Evolutionary conservation across 2,888 invertebrate genomes (phyloP).

Genomic region (Pseudoips prasinana): DNA sequence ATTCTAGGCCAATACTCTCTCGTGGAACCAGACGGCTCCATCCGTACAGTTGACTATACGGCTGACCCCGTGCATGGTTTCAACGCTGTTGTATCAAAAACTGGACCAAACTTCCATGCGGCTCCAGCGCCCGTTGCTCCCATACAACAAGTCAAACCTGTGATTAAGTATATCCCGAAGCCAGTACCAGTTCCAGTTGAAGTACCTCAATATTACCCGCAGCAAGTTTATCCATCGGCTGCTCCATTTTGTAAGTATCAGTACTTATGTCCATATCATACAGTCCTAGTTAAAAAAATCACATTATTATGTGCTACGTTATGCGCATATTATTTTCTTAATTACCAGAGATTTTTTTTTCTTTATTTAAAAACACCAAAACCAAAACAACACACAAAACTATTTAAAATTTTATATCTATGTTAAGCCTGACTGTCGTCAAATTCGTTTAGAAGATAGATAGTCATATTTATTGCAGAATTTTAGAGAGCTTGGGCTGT

Average conservation of each 20-base stretch:
- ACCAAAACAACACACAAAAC: too few species aligned
- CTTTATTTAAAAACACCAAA: too few species aligned
- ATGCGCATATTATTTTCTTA: too few species aligned
- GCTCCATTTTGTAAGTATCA: slow-evolving; percentile 20
- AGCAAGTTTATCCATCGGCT: slow-evolving; percentile 42
- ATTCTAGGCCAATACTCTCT: slow-evolving; percentile 76
- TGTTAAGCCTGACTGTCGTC: too few species aligned
- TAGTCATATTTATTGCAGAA: too few species aligned
- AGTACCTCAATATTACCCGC: slow-evolving; percentile 39
- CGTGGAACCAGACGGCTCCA: slow-evolving; percentile 78
- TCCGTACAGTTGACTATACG: slow-evolving; percentile 80
- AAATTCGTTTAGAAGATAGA: too few species aligned
- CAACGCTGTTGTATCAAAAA: slow-evolving; percentile 80
- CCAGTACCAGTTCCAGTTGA: slow-evolving; percentile 66
- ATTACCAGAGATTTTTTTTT: too few species aligned
- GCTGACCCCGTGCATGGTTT: slow-evolving; percentile 82
- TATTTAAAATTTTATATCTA: too few species aligned
- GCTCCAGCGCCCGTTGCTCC: slow-evolving; percentile 39
- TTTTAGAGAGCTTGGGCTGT: too few species aligned
- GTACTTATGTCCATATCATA: too few species aligned
- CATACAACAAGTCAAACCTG: slow-evolving; percentile 27
- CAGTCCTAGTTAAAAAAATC: too few species aligned
- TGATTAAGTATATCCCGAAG: slow-evolving; percentile 49
- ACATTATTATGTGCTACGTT: background rate
- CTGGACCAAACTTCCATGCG: slow-evolving; percentile 72